Conservation (phyloP, 2,113 vertebrate species). For the Salvelinus fontinalis region DNA sequence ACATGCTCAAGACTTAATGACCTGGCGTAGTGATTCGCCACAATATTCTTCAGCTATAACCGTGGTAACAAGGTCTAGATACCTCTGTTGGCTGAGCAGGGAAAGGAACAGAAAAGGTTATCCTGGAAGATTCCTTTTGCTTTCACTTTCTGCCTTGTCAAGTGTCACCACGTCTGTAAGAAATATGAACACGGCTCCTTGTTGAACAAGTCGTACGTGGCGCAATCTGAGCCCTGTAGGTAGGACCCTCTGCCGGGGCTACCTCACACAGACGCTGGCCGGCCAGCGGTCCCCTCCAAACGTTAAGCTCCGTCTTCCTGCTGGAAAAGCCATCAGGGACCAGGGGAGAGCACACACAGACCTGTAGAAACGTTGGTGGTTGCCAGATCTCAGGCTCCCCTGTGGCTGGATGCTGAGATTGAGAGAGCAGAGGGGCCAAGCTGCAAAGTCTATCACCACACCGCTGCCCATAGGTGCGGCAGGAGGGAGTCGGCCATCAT, state of each 20-base stretch:
- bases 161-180: background rate
- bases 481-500: background rate
- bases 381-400: slow-evolving; percentile 2
- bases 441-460: slow-evolving; percentile 21
- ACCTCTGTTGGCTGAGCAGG: too few species aligned
- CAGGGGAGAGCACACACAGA: background rate
- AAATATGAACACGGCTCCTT: slow-evolving; percentile 3
- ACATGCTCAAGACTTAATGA: too few species aligned
- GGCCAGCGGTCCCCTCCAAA: slow-evolving; percentile 26
- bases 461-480: background rate
- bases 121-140: too few species aligned
- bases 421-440: slow-evolving; percentile 22
- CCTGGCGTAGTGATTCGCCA: too few species aligned
- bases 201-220: slow-evolving; percentile 24
- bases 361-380: slow-evolving; percentile 6
- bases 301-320: slow-evolving; percentile 52
- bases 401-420: slow-evolving; percentile 6
- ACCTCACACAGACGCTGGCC: slow-evolving; percentile 30
- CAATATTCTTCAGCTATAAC: too few species aligned
- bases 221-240: slow-evolving; percentile 48
- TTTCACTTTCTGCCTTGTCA: too few species aligned
- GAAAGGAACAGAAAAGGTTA: too few species aligned
- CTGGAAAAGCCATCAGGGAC: slow-evolving; percentile 61
- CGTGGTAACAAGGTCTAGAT: too few species aligned
- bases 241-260: slow-evolving; percentile 29